These are phyloP conservation scores for Suncus etruscus DNA, from an alignment of 2,113 vertebrate species.

Conservation along the genomic window DNA sequence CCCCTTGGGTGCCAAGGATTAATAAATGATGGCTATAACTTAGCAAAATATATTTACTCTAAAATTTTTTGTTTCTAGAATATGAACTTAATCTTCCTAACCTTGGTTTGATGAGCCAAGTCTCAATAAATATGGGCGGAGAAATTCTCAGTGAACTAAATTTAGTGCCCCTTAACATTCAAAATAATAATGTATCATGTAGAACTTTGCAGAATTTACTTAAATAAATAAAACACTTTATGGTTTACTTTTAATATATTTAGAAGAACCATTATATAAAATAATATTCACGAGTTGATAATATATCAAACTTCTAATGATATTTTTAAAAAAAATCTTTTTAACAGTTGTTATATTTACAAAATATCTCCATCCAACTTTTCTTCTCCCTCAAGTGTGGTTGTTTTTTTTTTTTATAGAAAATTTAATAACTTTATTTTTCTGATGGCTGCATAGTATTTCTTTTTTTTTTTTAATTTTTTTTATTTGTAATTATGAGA, in stretches of 20 bases:
- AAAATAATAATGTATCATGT: constrained; percentile 1
- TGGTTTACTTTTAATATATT: constrained; percentile 25
- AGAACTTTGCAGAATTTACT: constrained; percentile 24
- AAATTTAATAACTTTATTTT: no score
- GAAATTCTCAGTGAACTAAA: constrained; percentile 22
- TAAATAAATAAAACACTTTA: constrained; percentile 28
- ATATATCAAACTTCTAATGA: constrained; percentile 43
- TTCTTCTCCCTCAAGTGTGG: neutral
- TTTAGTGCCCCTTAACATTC: constrained; percentile 14
- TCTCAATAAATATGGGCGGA: no score
- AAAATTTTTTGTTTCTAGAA: constrained; percentile 16
- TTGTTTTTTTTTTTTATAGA: no score
- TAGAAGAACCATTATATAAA: constrained; percentile 3
- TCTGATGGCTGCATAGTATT: no score
- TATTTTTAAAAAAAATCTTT: neutral
- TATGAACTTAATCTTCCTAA: neutral
- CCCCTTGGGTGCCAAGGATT: no score
- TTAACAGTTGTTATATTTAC: neutral
- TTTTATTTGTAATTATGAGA: no score
- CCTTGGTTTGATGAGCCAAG: neutral
- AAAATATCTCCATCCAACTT: neutral
- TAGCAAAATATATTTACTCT: neutral
- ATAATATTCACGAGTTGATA: constrained; percentile 13
- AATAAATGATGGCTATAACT: neutral
- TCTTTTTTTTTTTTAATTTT: no score